Evolutionary conservation across 2,113 vertebrate genomes (phyloP), one percentile per base, ranked within the genome.

Genomic region (Perca fluviatilis): DNA sequence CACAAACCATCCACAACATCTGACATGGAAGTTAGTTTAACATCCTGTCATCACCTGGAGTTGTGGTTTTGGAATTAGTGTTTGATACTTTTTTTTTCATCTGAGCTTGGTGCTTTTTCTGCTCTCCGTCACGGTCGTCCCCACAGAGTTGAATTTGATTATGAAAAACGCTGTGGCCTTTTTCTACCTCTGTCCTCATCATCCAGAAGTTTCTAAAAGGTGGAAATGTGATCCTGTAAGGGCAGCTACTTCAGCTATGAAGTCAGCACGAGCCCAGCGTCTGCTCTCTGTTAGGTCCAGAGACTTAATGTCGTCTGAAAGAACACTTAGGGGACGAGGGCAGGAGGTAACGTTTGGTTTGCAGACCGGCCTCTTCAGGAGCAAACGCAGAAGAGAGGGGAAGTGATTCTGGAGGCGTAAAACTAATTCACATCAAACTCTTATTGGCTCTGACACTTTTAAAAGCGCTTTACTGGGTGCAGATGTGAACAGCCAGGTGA

Each of bases 251-350:
- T 8, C 56, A n/a, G 50, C 71, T 21, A 30, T 74, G 66, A 66
- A 14, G 61, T 71, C 83, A 77, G 72, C 67, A 4, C 11, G 6
- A 73, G 68, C n/a, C 3, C 5, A 1, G 25, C 43, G 25, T 64
- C 50, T 63, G 77, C 40, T 82, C 49, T 68, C 5, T 10, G 25
- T 86, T 16, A 64, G 36, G 5, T 9, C 18, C 6, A 3, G n/a
- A 57, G 18, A 1, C 63, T 15, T 63, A 12, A 82, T 74, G 63
- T 53, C 4, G 14, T 69, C 84, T 86, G 84, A 79, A 79, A 27
- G 79, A 68, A 50, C 25, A 25, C 43, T 77, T 23, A 65, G 60
- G 77, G 14, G 49, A 25, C 30, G 10, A 40, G 30, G 72, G 33
- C 33, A 33, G 33, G 33, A 33, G 33, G 33, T 33, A 33, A 6